Conservation (phyloP, 2,888 invertebrate species). For the Zonitis immaculata region DNA sequence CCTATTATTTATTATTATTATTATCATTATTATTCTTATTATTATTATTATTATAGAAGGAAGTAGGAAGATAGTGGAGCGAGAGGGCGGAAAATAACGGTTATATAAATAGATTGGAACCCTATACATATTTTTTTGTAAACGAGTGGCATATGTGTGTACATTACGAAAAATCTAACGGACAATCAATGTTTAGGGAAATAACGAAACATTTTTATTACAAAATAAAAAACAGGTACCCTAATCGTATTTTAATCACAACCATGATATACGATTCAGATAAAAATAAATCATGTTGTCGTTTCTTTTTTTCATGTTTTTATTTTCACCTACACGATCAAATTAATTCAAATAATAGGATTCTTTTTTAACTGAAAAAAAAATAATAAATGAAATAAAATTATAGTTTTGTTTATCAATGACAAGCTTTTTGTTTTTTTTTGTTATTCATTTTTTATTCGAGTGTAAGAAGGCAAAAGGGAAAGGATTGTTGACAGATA, state of each 20-base stretch:
- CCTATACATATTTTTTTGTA: conserved; percentile 9
- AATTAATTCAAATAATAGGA: not conserved
- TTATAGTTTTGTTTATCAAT: not conserved
- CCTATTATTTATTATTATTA: too few species aligned
- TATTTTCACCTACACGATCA: not conserved
- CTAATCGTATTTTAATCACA: not conserved
- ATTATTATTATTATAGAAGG: not conserved
- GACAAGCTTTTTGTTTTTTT: not conserved
- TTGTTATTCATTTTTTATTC: not conserved
- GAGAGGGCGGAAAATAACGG: conserved; percentile 23
- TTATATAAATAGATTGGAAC: conserved; percentile 24
- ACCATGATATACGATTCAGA: not conserved
- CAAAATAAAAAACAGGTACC: not conserved
- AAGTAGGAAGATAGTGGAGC: conserved; percentile 6
- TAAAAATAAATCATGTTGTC: not conserved
- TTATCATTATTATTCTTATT: conserved; percentile 7
- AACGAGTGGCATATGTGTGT: conserved; percentile 22
- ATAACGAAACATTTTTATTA: not conserved
- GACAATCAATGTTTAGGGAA: conserved; percentile 16
- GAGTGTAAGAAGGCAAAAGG: not conserved
- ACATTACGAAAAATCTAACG: conserved; percentile 22
- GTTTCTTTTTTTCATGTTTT: too few species aligned
- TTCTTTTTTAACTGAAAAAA: not conserved
- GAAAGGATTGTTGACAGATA: conserved; percentile 1
- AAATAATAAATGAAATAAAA: not conserved